Percentiles rank a stretch among this genome's conserved stretches.
Evolutionary conservation across 2,888 invertebrate species (phyloP).

Genomic region (Caenorhabditis zanzibari): DNA sequence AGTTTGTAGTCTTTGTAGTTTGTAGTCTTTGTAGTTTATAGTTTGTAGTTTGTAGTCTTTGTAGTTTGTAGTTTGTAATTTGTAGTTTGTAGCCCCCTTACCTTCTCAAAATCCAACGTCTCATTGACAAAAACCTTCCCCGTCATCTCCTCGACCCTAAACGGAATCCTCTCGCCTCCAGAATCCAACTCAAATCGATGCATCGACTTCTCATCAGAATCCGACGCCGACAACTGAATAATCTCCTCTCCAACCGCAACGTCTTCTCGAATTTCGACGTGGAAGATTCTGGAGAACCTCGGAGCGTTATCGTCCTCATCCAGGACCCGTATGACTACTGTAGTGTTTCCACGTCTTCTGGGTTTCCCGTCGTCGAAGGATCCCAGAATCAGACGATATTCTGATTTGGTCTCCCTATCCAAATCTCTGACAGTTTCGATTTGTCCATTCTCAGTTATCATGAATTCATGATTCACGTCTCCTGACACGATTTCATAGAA

Average conservation of each 20-base stretch:
- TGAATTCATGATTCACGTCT: slow-evolving; percentile 89
- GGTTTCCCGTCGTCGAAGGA: slow-evolving; percentile 91
- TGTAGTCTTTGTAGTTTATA: background rate
- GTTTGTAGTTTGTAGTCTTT: slow-evolving; percentile 6
- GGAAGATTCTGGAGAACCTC: slow-evolving; percentile 86
- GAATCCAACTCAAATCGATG: slow-evolving; percentile 66
- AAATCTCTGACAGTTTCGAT: slow-evolving; percentile 58
- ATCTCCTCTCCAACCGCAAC: slow-evolving; percentile 55
- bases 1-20: slow-evolving; percentile 9
- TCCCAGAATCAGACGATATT: slow-evolving; percentile 91
- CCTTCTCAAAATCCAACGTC: slow-evolving; percentile 70
- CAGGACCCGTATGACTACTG: slow-evolving; percentile 85
- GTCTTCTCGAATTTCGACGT: slow-evolving; percentile 72
- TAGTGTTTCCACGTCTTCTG: slow-evolving; percentile 83
- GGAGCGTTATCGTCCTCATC: slow-evolving; percentile 98
- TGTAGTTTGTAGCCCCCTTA: slow-evolving; percentile 6
- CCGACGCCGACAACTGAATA: slow-evolving; percentile 67
- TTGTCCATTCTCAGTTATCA: slow-evolving; percentile 61
- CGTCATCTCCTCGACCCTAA: slow-evolving; percentile 59
- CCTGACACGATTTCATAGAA: slow-evolving; percentile 86
- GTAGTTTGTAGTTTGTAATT: slow-evolving; percentile 9
- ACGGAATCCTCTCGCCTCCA: slow-evolving; percentile 33
- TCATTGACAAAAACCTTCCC: slow-evolving; percentile 66
- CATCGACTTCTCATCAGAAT: slow-evolving; percentile 65
- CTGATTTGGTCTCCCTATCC: slow-evolving; percentile 67